Base-by-base conservation (phyloP, 2,797 vertebrate genomes). In the Tauraco hartlaubi region DNA sequence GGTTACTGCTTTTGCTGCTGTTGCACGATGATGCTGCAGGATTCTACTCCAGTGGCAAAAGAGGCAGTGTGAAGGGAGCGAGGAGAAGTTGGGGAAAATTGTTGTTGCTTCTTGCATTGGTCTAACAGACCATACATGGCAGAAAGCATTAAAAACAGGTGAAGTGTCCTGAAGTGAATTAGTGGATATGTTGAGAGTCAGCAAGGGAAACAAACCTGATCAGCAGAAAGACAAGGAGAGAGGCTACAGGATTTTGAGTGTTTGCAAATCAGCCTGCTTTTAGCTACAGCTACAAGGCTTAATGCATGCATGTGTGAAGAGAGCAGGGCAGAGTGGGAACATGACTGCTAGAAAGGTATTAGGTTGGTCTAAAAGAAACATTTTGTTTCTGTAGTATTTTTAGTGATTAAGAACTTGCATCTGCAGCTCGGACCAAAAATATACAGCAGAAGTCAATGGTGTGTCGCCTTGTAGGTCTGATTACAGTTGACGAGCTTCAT, bases 21-120 rank as follows among this genome's bases (percentile, higher is more conserved):
- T 6, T 55, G 31, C 8, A 11, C 39, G 1, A 0, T 11, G 1
- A 0, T 11, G 3, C 39, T 59, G 35, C 39, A 33, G 22, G 8
- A 22, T 15, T 71, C 49, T 63, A 4, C 21, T 85, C 31, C 22
- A 28, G 1, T 8, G 44, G 43, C 21, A n/a, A 31, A 56, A 62
- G 44, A 33, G 46, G 14, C 11, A 35, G 15, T 39, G 6, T 33
- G 33, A 74, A 37, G 39, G 15, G 31, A 87, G 48, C 14, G 2
- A 48, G 26, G 35, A 51, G 31, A 54, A 35, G 5, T 0, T 87
- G 22, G 37, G 74, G 23, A 43, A 31, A 76, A 33, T 52, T 18
- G 12, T 41, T 11, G 15, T 18, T 29, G 31, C 31, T 11, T 86
- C 22, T 64, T 52, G 23, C 6, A 6, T 6, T 80, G 61, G 5